Conservation (phyloP, 2,797 vertebrate species). For the Melanotaenia pygmaea region DNA sequence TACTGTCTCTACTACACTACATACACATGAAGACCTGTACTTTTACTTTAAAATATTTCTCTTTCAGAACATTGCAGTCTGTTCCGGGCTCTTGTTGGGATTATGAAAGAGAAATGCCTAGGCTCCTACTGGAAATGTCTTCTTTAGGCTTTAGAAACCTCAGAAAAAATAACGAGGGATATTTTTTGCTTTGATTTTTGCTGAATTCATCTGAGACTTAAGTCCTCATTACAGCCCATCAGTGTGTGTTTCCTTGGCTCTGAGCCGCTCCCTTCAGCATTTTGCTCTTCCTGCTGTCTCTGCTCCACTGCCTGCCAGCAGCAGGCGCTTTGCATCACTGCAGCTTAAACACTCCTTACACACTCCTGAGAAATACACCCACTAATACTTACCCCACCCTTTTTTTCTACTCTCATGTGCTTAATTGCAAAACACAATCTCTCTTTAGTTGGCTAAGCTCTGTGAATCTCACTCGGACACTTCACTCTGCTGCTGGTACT, state of each 20-base stretch:
- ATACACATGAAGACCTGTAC: not conserved
- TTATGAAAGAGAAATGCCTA: not conserved
- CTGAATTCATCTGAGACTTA: conserved; percentile 38
- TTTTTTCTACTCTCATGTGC: conserved; percentile 19
- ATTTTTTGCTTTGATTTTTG: conserved; percentile 35
- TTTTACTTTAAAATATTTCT: not conserved
- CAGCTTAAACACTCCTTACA: conserved; percentile 46
- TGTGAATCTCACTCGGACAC: conserved; percentile 26
- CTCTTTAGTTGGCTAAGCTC: conserved; percentile 33
- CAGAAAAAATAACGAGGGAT: conserved; percentile 28
- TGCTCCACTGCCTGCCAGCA: conserved; percentile 38
- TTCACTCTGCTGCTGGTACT: conserved; percentile 22
- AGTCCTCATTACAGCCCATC: conserved; percentile 36
- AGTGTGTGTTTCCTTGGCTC: conserved; percentile 31
- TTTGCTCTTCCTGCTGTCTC: conserved; percentile 45
- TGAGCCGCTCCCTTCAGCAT: conserved; percentile 35
- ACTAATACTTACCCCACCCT: conserved; percentile 3
- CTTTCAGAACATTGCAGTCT: not conserved
- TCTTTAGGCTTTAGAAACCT: conserved; percentile 18
- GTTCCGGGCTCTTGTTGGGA: not conserved
- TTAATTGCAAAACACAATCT: conserved; percentile 37
- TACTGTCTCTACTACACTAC: too few species aligned
- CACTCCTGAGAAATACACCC: conserved; percentile 14
- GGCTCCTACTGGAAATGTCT: not conserved
- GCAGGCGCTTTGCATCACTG: conserved; percentile 35